phyloP scores from a whole-genome alignment of 2,797 vertebrate species.

The Cygnus olor region DNA sequence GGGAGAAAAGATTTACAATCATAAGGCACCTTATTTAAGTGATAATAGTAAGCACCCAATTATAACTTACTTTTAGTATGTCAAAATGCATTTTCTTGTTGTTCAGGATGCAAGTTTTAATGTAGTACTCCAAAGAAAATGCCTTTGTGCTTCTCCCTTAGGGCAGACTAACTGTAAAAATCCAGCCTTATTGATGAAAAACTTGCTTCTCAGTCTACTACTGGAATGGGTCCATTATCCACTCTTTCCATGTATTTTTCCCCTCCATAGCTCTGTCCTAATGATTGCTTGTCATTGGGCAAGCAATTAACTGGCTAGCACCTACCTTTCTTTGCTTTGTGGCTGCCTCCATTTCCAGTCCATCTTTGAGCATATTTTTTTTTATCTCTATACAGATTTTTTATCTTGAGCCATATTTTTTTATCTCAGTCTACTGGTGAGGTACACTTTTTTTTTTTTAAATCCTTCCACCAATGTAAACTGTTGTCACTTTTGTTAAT shows the following conservation, averaged over 20 bases:
- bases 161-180: background rate
- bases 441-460: background rate
- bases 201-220: background rate
- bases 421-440: background rate
- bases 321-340: background rate
- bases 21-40: background rate
- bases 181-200: background rate
- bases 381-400: too few species aligned
- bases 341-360: background rate
- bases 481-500: background rate
- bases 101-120: background rate
- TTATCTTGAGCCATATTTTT: background rate
- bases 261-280: background rate
- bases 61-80: background rate
- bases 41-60: background rate
- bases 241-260: background rate
- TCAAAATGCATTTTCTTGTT: background rate
- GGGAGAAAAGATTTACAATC: background rate
- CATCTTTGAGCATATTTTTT: background rate
- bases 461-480: background rate
- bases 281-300: background rate
- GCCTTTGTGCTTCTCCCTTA: background rate
- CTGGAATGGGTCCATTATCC: background rate
- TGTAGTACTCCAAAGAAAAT: background rate
- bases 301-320: background rate